A percentile compares a stretch with the other conserved stretches of the same genome.
Conservation (phyloP, 2,113 vertebrate species). For the Cryptomyrus ogoouensis region DNA sequence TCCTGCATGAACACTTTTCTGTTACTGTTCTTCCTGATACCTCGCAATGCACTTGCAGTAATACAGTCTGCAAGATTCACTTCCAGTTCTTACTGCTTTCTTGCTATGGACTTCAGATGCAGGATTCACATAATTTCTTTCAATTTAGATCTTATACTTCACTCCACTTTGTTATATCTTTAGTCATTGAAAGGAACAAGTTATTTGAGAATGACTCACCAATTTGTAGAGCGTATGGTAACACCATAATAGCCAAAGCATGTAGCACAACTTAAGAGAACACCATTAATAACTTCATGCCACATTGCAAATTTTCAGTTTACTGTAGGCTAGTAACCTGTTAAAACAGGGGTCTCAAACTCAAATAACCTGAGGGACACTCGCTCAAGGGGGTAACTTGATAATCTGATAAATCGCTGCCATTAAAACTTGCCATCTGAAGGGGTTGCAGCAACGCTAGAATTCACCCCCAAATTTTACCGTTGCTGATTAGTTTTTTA, state of each 20-base stretch:
- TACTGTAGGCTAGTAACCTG: background rate
- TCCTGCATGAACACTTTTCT: background rate
- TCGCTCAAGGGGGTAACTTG: too few species aligned
- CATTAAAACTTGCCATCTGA: background rate
- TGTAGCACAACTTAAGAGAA: background rate
- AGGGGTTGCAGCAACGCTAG: background rate
- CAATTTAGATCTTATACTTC: background rate
- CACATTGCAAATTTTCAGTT: background rate
- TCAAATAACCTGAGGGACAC: background rate
- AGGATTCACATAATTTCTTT: background rate
- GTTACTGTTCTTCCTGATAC: background rate
- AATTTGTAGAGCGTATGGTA: background rate
- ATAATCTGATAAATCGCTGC: background rate
- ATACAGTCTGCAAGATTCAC: background rate
- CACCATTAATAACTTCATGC: background rate
- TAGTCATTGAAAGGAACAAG: background rate
- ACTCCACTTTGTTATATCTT: background rate
- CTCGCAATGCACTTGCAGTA: too few species aligned
- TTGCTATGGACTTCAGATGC: background rate
- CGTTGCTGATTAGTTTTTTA: background rate
- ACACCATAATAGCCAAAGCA: too few species aligned
- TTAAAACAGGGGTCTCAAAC: background rate
- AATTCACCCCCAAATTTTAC: background rate
- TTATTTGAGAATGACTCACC: background rate
- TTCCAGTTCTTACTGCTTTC: background rate